phyloP scores from a whole-genome alignment of 2,888 invertebrate species.

The Drosophila prostipennis region DNA sequence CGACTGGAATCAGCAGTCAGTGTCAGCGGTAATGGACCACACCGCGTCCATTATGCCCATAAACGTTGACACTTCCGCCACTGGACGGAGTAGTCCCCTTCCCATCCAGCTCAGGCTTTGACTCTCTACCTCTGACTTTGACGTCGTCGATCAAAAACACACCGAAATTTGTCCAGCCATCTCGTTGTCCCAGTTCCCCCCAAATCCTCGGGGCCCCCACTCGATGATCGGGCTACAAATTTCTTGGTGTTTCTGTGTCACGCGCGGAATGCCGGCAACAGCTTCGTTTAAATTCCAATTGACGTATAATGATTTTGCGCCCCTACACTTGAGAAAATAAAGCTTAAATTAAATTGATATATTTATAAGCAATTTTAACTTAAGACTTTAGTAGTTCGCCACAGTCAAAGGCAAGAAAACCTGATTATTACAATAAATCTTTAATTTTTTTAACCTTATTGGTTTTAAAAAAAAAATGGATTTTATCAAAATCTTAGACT shows the following conservation, averaged over 20 bases:
- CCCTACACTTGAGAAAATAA: slow-evolving; percentile 2
- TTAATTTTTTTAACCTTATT: no score
- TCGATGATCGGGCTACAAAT: slow-evolving; percentile 68
- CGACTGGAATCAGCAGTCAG: slow-evolving; percentile 71
- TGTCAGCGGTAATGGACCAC: slow-evolving; percentile 71
- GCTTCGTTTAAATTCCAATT: slow-evolving; percentile 84
- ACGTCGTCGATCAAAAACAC: slow-evolving; percentile 73
- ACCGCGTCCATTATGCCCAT: slow-evolving; percentile 81
- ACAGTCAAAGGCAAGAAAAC: no score
- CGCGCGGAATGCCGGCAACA: slow-evolving; percentile 81
- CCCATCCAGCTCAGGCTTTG: not conserved
- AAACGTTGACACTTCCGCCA: slow-evolving; percentile 79
- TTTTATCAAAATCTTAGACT: not conserved
- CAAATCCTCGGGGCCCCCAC: not conserved
- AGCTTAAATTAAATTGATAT: not conserved
- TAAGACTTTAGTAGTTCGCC: no score
- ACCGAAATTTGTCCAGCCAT: slow-evolving; percentile 76
- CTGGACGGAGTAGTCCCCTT: slow-evolving; percentile 17
- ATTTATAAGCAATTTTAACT: no score
- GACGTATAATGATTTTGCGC: slow-evolving; percentile 74
- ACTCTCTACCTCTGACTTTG: slow-evolving; percentile 37
- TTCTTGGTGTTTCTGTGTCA: slow-evolving; percentile 75
- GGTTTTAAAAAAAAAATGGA: no score
- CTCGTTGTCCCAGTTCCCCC: slow-evolving; percentile 7
- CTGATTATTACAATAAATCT: no score